Percentiles rank a stretch among this genome's conserved stretches.
Evolutionary conservation across 2,113 vertebrate genomes (phyloP).

Genomic region (Nannospalax galili): DNA sequence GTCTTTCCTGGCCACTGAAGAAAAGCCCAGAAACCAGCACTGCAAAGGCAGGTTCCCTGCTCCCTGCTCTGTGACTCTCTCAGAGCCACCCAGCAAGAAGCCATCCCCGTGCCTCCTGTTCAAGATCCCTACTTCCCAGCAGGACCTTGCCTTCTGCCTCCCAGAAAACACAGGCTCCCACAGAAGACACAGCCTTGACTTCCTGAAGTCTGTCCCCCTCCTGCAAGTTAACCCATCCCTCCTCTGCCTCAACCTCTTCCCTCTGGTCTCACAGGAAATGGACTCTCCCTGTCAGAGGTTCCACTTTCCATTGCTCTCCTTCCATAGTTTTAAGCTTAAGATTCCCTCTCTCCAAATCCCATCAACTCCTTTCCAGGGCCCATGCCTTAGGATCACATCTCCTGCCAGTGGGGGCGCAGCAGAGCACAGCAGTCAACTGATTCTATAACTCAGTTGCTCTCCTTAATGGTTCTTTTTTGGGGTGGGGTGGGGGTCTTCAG

Average conservation of each 20-base stretch:
- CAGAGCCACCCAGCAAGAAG: not conserved
- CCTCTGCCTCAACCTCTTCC: rapidly evolving
- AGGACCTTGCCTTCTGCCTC: not conserved
- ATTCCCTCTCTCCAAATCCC: not conserved
- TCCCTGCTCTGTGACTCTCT: not conserved
- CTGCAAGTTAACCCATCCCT: not conserved
- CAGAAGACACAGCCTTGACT: not conserved
- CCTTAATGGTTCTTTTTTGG: not conserved
- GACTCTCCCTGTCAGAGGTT: rapidly evolving
- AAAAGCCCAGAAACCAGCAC: not conserved
- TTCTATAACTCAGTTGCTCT: not conserved
- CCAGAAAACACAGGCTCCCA: not conserved
- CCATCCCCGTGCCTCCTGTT: no score
- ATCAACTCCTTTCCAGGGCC: no score
- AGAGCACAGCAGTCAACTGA: not conserved
- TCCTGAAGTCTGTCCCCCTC: not conserved
- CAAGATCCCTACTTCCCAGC: not conserved
- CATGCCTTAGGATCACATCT: not conserved
- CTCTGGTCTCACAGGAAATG: not conserved
- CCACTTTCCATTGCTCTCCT: not conserved
- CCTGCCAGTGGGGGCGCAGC: not conserved
- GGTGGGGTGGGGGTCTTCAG: not conserved
- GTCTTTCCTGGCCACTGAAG: not conserved
- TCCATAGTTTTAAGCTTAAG: not conserved
- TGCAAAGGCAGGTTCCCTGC: not conserved